These are phyloP conservation scores for Masnerella sp. DNA, from an alignment of 2,888 invertebrate genomes.

Conservation along the genomic window DNA sequence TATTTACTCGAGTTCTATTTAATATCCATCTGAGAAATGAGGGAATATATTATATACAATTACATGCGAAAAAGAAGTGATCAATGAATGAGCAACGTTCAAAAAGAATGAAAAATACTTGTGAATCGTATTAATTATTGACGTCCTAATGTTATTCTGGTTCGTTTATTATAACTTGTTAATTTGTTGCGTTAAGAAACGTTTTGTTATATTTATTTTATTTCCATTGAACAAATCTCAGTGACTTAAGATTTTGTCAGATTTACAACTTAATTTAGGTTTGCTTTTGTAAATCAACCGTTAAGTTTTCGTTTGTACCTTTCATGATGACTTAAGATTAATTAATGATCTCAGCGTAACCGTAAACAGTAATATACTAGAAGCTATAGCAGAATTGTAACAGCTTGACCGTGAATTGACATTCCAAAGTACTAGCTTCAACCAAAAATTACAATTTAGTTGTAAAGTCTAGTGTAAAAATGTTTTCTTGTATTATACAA, in stretches of 20 bases:
- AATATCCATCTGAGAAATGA: too few species aligned
- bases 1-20: too few species aligned
- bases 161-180: background rate
- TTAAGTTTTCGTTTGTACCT: constrained; percentile 36
- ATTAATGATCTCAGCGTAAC: constrained; percentile 31
- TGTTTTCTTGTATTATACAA: constrained; percentile 29
- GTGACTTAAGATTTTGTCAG: constrained; percentile 42
- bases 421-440: constrained; percentile 35
- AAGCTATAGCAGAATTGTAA: background rate
- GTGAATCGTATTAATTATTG: too few species aligned
- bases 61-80: too few species aligned
- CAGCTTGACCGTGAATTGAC: background rate
- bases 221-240: constrained; percentile 40
- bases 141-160: too few species aligned
- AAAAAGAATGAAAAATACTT: too few species aligned
- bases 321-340: constrained; percentile 26
- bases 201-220: constrained; percentile 11
- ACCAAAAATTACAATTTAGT: constrained; percentile 37
- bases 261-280: constrained; percentile 36
- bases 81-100: too few species aligned
- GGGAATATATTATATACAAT: too few species aligned
- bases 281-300: constrained; percentile 8
- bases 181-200: background rate
- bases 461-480: constrained; percentile 29
- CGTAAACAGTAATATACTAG: constrained; percentile 13